Evolutionary conservation across 2,888 invertebrate genomes (phyloP).

Genomic region (Eurois occulta): DNA sequence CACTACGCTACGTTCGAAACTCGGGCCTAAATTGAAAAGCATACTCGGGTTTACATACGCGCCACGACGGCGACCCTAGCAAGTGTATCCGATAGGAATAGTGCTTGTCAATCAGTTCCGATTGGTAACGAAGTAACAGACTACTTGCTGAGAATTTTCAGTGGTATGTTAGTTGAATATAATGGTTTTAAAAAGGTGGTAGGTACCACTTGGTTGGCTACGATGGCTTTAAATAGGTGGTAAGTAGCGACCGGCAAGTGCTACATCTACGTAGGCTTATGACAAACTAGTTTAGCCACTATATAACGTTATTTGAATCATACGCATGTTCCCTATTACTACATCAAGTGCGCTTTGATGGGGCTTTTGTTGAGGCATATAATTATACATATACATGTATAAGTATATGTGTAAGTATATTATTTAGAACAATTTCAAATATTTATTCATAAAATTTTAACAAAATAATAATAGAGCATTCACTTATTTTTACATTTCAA

Average conservation of each 20-base stretch:
- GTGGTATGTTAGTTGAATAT: background rate
- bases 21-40: conserved; percentile 42
- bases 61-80: background rate
- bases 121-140: background rate
- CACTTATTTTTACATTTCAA: background rate
- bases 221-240: background rate
- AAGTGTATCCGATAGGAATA: background rate
- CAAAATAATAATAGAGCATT: background rate
- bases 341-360: too few relatives aligned
- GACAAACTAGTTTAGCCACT: too few relatives aligned
- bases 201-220: background rate
- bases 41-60: conserved; percentile 29
- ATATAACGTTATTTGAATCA: too few relatives aligned
- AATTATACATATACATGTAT: too few relatives aligned
- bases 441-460: background rate
- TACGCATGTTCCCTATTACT: too few relatives aligned
- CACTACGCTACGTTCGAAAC: conserved; percentile 21
- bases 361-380: background rate
- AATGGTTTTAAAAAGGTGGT: background rate
- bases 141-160: background rate
- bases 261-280: too few relatives aligned
- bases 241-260: background rate
- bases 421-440: background rate
- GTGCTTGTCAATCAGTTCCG: conserved; percentile 1
- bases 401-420: too few relatives aligned